Base-by-base conservation (phyloP, 2,888 invertebrate genomes). In the Cacoxenus indagator region DNA sequence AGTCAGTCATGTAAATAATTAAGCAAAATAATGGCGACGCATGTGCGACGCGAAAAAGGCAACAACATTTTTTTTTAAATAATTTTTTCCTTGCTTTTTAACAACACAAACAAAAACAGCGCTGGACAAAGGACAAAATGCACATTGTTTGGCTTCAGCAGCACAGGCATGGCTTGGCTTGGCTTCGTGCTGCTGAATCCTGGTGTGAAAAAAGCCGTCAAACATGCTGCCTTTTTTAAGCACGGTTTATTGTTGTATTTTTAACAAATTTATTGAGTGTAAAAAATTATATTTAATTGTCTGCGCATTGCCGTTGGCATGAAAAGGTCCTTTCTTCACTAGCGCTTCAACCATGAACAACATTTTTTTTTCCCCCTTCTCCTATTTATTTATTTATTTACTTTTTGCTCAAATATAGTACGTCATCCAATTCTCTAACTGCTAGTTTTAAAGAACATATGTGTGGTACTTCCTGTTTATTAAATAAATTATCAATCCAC, bases 191-290 rank as follows among this genome's bases (percentile, higher is more conserved):
- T 64, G 31, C 72, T 69, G 78, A 74, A 71, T 78, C 73, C 71
- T 67, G 59, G 73, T 72, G 71, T 76, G 78, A 77, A 76, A 67
- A 68, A 65, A 70, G 69, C 73, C 70, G 70, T 72, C 75, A 75
- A 48, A 17, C 37, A 11, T 48, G 48, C 4, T 27, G n/a, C 26
- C 24, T 67, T 69, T 73, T 74, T 76, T 73, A n/a, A n/a, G n/a
- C n/a, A 68, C 17, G n/a, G 48, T 17, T 48, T 48, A 48, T 48
- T 19, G 48, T 48, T 48, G 48, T 55, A 72, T 83, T 83, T 78
- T 76, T 76, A 83, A 78, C 76, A 75, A 80, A 78, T 84, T 84
- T 78, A 84, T 84, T 79, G 82, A 73, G 83, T 78, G 80, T 82
- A 81, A 78, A 80, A 79, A 78, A 76, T 82, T 68, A 72, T 71